phyloP scores from a whole-genome alignment of 1,140 invertebrate genomes.

The Limonius californicus region DNA sequence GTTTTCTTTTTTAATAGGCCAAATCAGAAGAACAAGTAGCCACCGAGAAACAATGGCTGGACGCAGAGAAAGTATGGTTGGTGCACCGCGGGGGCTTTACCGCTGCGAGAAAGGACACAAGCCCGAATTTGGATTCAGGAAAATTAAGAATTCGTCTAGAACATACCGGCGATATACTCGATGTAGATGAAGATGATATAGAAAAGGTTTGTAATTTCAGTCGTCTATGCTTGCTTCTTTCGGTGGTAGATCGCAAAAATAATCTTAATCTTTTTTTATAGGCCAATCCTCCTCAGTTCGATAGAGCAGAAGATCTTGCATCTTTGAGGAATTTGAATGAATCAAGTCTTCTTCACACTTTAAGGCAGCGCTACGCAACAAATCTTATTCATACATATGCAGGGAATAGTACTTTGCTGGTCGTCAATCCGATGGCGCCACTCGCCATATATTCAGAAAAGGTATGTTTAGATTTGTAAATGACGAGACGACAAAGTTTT shows the following conservation, averaged over 20 bases:
- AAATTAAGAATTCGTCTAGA: conserved; percentile 73
- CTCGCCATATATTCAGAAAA: conserved; percentile 90
- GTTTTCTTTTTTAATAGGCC: too few species aligned
- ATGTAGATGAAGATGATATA: conserved; percentile 89
- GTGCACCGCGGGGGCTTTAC: conserved; percentile 88
- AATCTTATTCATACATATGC: conserved; percentile 90
- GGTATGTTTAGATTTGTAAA: too few species aligned
- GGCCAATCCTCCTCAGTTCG: conserved; percentile 86
- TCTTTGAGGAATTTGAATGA: conserved; percentile 88
- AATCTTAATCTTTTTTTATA: conserved; percentile 44
- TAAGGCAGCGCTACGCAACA: conserved; percentile 83
- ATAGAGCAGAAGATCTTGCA: conserved; percentile 82
- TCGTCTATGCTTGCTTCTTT: too few species aligned
- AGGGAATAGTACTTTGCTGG: conserved; percentile 71
- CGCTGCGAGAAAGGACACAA: conserved; percentile 62
- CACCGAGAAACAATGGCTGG: conserved; percentile 75
- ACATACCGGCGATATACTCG: conserved; percentile 70
- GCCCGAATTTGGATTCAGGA: conserved; percentile 49
- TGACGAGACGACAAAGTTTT: too few species aligned
- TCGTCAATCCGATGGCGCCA: conserved; percentile 80
- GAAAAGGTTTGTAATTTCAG: conserved; percentile 69
- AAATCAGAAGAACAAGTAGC: conserved; percentile 77
- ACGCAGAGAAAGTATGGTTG: conserved; percentile 81
- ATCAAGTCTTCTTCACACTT: conserved; percentile 85
- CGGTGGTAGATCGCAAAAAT: too few species aligned